Base-by-base conservation (phyloP, 2,888 invertebrate species). In the Ariolimax columbianus region DNA sequence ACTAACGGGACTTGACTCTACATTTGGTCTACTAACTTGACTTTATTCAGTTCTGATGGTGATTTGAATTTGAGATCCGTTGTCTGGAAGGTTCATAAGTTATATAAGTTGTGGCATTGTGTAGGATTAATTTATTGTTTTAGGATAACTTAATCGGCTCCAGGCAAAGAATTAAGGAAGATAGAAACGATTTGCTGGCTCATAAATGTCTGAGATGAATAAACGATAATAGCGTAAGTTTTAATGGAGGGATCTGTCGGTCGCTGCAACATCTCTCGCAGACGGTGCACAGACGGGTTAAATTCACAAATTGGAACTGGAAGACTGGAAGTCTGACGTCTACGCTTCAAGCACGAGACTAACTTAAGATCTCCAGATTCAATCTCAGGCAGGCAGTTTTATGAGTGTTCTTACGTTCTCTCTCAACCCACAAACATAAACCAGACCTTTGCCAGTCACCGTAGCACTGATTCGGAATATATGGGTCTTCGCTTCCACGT, bases 171-270 rank as follows among this genome's bases (percentile, higher is more conserved):
- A n/a, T 77, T 38, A 77, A 14, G 36, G 23, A 77, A 77, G 36
- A 23, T 55, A 26, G 77, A 59, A 77, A 77, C 55, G 19, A 77
- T 77, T 77, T 59, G 33, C 59, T 59, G 77, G 36, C 4, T 36
- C 55, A 77, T 77, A 59, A 59, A 77, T n/a, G 77, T 59, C 55
- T 36, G 77, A 59, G 77, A 77, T 26, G 59, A 55, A 59, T 59
- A 77, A 77, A 59, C 59, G 55, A 77, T 43, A 30, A 30, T 17
- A 43, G 43, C 30, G 47, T 11, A n/a, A 14, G 43, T 43, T 43
- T 75, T 70, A 75, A 47, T 47, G 47, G 14, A 38, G 73, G 47
- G 47, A 47, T 75, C 14, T n/a, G 43, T 30, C 73, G 30, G 73
- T 17, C 47, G 30, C 6, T 47, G 73, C 26, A 43, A 47, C 47